These are phyloP conservation scores for Eulemur rubriventer DNA, from an alignment of 2,797 vertebrate species.

Conservation along the genomic window DNA sequence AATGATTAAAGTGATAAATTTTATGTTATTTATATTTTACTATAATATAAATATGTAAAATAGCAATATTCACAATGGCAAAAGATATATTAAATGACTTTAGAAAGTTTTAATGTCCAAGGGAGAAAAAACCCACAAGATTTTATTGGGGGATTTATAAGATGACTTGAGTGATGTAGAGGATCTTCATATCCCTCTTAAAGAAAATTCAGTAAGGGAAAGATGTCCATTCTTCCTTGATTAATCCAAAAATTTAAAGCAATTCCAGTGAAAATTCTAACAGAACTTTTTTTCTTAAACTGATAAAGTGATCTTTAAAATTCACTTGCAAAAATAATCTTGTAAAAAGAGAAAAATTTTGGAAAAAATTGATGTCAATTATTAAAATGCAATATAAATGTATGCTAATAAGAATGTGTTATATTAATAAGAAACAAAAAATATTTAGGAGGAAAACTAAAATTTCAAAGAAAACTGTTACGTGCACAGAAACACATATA, in stretches of 20 bases:
- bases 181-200: not conserved
- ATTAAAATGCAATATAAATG: not conserved
- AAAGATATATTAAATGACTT: not conserved
- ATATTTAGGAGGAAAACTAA: not conserved
- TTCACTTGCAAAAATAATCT: not conserved
- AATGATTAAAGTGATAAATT: not conserved
- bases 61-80: not conserved
- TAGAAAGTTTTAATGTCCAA: not conserved
- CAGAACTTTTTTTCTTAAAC: not conserved
- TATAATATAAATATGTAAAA: not conserved
- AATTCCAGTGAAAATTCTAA: not conserved
- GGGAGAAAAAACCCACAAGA: not conserved
- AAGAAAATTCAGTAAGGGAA: not conserved
- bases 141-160: not conserved
- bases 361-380: not conserved
- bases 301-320: not conserved
- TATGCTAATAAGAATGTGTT: not conserved
- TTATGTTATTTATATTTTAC: not conserved
- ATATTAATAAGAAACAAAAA: not conserved
- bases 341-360: not conserved
- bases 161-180: not conserved
- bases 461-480: not conserved
- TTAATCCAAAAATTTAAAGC: not conserved
- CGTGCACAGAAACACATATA: not conserved
- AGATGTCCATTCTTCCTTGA: not conserved